phyloP scores from a whole-genome alignment of 2,888 invertebrate species.

The Clitarchus hookeri region DNA sequence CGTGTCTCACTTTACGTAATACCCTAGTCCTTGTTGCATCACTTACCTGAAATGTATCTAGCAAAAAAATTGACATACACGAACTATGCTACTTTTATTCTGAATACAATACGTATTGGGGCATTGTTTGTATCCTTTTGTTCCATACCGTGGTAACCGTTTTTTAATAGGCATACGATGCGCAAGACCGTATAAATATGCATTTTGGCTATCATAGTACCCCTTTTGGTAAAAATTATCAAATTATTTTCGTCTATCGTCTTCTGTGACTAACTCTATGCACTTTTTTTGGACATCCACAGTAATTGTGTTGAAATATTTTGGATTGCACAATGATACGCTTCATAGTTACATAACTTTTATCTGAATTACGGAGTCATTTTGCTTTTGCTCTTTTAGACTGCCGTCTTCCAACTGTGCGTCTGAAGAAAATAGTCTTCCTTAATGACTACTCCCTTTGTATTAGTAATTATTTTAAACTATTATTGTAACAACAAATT shows the following conservation, averaged over 20 bases:
- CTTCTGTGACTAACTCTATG: conserved; percentile 10
- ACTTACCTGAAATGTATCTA: not conserved
- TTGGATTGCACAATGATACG: not conserved
- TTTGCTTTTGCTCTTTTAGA: not conserved
- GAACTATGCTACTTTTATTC: not conserved
- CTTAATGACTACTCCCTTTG: not conserved
- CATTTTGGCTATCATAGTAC: not conserved
- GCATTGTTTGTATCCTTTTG: not conserved
- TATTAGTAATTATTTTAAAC: not conserved
- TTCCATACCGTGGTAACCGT: not conserved
- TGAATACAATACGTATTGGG: not conserved
- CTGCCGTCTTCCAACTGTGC: not conserved
- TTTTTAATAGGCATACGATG: not conserved
- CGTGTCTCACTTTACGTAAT: not conserved
- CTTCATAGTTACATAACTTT: not conserved
- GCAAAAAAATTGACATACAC: not conserved
- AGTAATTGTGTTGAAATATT: not conserved
- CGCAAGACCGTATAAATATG: conserved; percentile 15
- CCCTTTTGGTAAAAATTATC: not conserved
- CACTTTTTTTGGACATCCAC: not conserved
- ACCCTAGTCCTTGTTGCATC: not conserved
- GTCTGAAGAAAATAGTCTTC: not conserved
- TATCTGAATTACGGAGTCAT: not conserved
- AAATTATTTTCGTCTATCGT: not conserved
- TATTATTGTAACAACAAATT: not conserved